Percentiles rank a stretch among this genome's conserved stretches.
Evolutionary conservation across 2,797 vertebrate species (phyloP).

Genomic region (Sebastes minor): DNA sequence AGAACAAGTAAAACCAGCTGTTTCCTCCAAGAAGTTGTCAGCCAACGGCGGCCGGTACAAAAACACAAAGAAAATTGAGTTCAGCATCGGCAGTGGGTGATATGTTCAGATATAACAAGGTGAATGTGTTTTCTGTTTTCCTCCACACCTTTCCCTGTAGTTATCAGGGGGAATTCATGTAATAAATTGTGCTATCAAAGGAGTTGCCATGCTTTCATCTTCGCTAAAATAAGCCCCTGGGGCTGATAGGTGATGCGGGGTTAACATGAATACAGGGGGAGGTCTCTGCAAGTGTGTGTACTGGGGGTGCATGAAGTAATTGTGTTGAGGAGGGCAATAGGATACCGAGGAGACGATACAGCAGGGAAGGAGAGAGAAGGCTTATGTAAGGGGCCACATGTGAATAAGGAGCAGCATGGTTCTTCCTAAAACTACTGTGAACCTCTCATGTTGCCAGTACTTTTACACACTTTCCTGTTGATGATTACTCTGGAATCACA

Average conservation of each 20-base stretch:
- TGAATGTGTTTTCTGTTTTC: constrained; percentile 45
- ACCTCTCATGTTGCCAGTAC: background rate
- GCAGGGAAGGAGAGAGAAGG: constrained; percentile 6
- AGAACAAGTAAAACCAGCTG: constrained; percentile 44
- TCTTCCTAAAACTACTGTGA: background rate
- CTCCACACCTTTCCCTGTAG: constrained; percentile 22
- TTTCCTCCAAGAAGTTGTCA: constrained; percentile 27
- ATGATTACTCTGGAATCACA: constrained; percentile 15
- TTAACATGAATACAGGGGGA: constrained; percentile 38
- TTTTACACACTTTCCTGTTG: constrained; percentile 11
- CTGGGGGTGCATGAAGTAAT: constrained; percentile 18
- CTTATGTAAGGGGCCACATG: constrained; percentile 17
- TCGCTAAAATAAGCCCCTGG: constrained; percentile 32
- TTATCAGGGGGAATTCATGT: constrained; percentile 46
- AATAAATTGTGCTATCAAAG: constrained; percentile 67
- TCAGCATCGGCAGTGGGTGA: constrained; percentile 16
- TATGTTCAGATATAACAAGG: constrained; percentile 45
- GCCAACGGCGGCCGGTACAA: constrained; percentile 6
- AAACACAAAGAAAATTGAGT: constrained; percentile 44
- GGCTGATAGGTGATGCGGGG: constrained; percentile 34
- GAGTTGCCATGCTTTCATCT: constrained; percentile 58
- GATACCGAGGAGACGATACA: constrained; percentile 13
- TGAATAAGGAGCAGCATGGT: constrained; percentile 22
- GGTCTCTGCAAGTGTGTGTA: constrained; percentile 19
- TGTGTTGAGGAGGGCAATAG: constrained; percentile 44